These are phyloP conservation scores for Glaucopsyche alexis DNA, from an alignment of 2,888 invertebrate genomes.

Conservation along the genomic window DNA sequence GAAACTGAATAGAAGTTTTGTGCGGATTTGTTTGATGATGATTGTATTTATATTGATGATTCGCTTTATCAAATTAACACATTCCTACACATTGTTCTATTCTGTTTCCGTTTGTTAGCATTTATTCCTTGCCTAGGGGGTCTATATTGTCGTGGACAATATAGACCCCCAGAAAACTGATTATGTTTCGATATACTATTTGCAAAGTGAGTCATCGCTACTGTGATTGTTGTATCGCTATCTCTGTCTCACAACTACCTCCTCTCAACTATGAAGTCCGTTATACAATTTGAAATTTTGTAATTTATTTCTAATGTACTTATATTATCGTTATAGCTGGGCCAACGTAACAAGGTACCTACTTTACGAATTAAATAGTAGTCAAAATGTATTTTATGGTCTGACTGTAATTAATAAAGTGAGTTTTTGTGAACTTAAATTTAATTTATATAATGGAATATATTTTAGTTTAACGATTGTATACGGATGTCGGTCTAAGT, in stretches of 20 bases:
- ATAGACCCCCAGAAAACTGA: too few species aligned
- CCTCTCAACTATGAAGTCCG: conserved; percentile 31
- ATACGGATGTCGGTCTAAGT: conserved; percentile 33
- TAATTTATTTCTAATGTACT: conserved; percentile 31
- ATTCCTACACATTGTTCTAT: background rate
- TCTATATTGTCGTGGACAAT: too few species aligned
- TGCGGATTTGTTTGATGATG: background rate
- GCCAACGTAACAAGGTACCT: background rate
- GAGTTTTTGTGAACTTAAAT: background rate
- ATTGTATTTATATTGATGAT: too few species aligned
- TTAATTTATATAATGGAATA: conserved; percentile 23
- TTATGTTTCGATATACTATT: conserved; percentile 18
- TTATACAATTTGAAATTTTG: conserved; percentile 33
- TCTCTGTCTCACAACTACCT: conserved; percentile 31
- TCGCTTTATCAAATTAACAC: background rate
- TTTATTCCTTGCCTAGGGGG: conserved; percentile 5
- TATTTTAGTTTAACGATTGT: conserved; percentile 33
- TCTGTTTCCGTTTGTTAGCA: background rate
- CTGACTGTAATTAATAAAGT: background rate
- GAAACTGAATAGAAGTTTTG: background rate
- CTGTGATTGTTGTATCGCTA: conserved; percentile 29
- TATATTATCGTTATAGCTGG: background rate
- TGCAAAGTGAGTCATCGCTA: conserved; percentile 28
- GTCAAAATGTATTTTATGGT: conserved; percentile 6
- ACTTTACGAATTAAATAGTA: background rate